Base-by-base conservation (phyloP, 2,888 invertebrate species). In the Cantharis rustica region DNA sequence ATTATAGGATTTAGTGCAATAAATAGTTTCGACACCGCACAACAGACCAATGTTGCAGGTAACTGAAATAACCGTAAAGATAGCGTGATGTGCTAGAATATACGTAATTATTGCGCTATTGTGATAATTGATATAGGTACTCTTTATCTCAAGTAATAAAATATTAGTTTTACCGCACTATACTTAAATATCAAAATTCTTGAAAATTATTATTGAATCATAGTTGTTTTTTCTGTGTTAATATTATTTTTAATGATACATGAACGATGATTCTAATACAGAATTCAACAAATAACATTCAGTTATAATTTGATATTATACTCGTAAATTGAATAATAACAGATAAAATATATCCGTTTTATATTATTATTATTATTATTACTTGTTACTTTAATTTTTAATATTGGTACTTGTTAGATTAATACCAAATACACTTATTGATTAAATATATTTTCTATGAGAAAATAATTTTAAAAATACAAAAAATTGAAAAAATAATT, bases 21-120 rank as follows among this genome's bases (percentile, higher is more conserved):
- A 81, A 81, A 81, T 78, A 77, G 81, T 81, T 80, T 81, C 81
- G 81, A 81, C 81, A 80, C 79, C 75, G 71, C 75, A 76, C 74
- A 79, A 73, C 76, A 78, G 76, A 78, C 78, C n/a, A 66, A 66
- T 66, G 79, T 75, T 78, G 71, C 76, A 75, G 76, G 75, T 76
- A 80, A 78, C 71, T 75, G 72, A 72, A 79, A 75, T 66, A 73
- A 75, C 76, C 66, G 74, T 72, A 66, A 75, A 73, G 75, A 16
- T 79, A 66, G 79, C 79, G 79, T 78, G 78, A 73, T 76, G 71
- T 72, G 71, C 75, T 73, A 72, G 72, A 79, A 71, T 78, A 76
- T 78, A 69, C 72, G 75, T 77, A 79, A 79, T 79, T 79, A 76
- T 76, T 78, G 75, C 74, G 74, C 76, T 78, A 76, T 75, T 78